Evolutionary conservation across 2,113 vertebrate species (phyloP).

Genomic region (Odontophorus gujanensis): DNA sequence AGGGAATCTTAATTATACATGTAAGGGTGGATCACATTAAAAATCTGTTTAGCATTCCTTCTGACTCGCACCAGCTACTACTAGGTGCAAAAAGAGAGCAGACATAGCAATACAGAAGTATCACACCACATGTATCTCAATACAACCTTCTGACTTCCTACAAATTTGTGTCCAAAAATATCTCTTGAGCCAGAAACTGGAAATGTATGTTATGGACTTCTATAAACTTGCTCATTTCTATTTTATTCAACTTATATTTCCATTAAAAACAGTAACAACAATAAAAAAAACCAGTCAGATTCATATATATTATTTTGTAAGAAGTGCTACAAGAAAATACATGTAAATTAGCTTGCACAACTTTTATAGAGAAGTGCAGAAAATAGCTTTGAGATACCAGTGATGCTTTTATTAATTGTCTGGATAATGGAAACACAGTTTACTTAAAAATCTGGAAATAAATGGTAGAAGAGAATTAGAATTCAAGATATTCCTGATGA

Average conservation of each 20-base stretch:
- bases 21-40: background rate
- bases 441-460: background rate
- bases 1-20: background rate
- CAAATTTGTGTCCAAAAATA: background rate
- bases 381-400: background rate
- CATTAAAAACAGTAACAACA: background rate
- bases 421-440: background rate
- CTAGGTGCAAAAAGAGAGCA: background rate
- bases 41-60: background rate
- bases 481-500: background rate
- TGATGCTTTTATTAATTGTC: background rate
- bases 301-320: background rate
- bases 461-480: background rate
- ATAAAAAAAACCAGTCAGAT: fast-evolving
- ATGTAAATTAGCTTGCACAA: background rate
- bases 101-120: fast-evolving
- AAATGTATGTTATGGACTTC: background rate
- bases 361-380: background rate
- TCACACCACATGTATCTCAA: background rate
- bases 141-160: background rate
- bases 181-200: background rate
- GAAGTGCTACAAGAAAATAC: background rate
- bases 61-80: background rate
- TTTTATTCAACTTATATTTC: background rate
- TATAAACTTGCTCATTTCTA: background rate